These are phyloP conservation scores for Epistrophe grossulariae DNA, from an alignment of 2,888 invertebrate species.

Conservation along the genomic window DNA sequence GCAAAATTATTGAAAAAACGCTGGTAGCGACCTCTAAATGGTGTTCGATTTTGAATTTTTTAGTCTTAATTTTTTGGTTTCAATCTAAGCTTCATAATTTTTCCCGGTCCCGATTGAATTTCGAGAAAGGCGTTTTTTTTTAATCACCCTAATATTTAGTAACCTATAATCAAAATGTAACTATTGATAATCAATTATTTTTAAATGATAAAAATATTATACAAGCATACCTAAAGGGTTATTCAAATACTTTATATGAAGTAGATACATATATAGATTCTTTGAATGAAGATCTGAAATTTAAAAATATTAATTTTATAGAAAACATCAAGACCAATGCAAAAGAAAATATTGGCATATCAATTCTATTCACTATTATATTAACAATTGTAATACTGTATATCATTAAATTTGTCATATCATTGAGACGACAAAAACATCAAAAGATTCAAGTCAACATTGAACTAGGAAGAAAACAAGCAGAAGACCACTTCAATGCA, in stretches of 20 bases:
- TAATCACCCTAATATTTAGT: too few relatives aligned
- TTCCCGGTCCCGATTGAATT: too few relatives aligned
- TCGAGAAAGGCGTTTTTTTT: too few relatives aligned
- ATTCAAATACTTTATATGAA: slow-evolving; percentile 25
- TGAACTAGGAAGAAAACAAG: slow-evolving; percentile 21
- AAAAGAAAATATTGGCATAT: slow-evolving; percentile 29
- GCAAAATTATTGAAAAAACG: too few relatives aligned
- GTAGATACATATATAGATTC: slow-evolving; percentile 25
- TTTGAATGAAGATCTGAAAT: slow-evolving; percentile 27
- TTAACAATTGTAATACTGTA: slow-evolving; percentile 11
- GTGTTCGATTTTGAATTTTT: too few relatives aligned
- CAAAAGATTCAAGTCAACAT: slow-evolving; percentile 19
- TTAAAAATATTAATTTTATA: slow-evolving; percentile 24
- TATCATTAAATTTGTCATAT: slow-evolving; percentile 9
- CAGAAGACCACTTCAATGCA: slow-evolving; percentile 18
- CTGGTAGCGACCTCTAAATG: too few relatives aligned
- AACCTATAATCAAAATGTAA: slow-evolving; percentile 22
- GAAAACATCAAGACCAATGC: slow-evolving; percentile 23
- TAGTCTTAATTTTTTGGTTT: too few relatives aligned
- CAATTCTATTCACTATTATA: slow-evolving; percentile 21
- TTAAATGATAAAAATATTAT: slow-evolving; percentile 30
- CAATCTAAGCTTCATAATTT: too few relatives aligned
- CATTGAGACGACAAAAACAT: slow-evolving; percentile 25
- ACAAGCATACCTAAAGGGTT: slow-evolving; percentile 19
- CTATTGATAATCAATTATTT: slow-evolving; percentile 25